These are phyloP conservation scores for Hyphantria cunea DNA, from an alignment of 1,140 invertebrate species.

Conservation along the genomic window DNA sequence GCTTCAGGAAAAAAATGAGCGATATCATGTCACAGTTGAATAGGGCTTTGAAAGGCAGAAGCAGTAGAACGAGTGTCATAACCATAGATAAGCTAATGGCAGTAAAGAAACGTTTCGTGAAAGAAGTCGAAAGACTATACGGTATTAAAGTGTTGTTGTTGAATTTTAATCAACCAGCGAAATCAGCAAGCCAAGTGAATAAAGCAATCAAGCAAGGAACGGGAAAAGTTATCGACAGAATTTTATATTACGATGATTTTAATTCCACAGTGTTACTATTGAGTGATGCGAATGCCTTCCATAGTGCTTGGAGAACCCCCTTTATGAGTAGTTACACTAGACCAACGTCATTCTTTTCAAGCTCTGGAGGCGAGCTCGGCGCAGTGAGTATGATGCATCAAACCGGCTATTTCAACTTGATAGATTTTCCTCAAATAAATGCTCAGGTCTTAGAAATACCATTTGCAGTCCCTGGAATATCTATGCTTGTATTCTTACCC, in stretches of 20 bases:
- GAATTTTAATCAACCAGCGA: constrained; percentile 44
- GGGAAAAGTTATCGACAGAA: constrained; percentile 40
- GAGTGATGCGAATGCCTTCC: constrained; percentile 88
- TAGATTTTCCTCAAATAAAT: constrained; percentile 69
- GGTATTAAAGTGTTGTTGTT: constrained; percentile 45
- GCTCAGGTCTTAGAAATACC: constrained; percentile 85
- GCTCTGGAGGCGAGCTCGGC: constrained; percentile 52
- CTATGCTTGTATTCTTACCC: constrained; percentile 86
- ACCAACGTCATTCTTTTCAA: constrained; percentile 68
- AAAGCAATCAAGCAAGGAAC: constrained; percentile 41
- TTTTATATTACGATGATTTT: constrained; percentile 64
- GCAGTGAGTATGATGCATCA: constrained; percentile 79
- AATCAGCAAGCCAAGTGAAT: constrained; percentile 47
- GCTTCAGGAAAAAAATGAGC: constrained; percentile 51
- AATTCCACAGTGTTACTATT: constrained; percentile 83
- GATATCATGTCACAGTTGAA: constrained; percentile 49
- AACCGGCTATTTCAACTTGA: constrained; percentile 60
- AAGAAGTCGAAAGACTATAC: constrained; percentile 41
- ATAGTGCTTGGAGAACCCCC: constrained; percentile 84
- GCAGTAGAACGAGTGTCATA: constrained; percentile 48
- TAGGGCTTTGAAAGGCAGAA: constrained; percentile 39
- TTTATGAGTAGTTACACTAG: constrained; percentile 83
- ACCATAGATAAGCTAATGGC: constrained; percentile 49
- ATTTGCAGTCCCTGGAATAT: constrained; percentile 83
- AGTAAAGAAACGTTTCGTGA: constrained; percentile 49